These are phyloP conservation scores for Oxyruncus cristatus DNA, from an alignment of 2,113 vertebrate genomes.

Conservation along the genomic window DNA sequence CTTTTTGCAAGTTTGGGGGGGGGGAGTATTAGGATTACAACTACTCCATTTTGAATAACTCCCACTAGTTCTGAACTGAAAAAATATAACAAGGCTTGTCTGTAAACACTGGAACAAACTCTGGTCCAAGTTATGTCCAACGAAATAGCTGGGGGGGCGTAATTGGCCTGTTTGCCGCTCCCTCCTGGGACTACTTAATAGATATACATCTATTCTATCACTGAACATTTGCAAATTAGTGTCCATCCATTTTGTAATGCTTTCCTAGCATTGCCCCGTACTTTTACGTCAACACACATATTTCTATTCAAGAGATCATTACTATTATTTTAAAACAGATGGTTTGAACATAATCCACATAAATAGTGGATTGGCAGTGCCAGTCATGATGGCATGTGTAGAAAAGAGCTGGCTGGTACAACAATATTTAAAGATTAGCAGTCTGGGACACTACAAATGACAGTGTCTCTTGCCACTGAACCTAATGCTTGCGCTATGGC, in stretches of 20 bases:
- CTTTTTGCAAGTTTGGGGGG: not conserved
- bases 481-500: constrained; percentile 23
- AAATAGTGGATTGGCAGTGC: constrained; percentile 72
- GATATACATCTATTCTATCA: not conserved
- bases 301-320: constrained; percentile 67
- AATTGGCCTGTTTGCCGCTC: not conserved
- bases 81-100: constrained; percentile 7
- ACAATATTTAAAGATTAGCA: constrained; percentile 68
- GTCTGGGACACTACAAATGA: constrained; percentile 66
- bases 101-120: not conserved
- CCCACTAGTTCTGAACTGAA: not conserved
- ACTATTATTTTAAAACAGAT: constrained; percentile 71
- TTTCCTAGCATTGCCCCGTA: constrained; percentile 4
- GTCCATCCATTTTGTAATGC: constrained; percentile 3
- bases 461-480: constrained; percentile 58
- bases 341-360: constrained; percentile 72
- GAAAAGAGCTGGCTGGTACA: constrained; percentile 64
- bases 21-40: not conserved
- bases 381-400: constrained; percentile 67
- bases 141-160: not conserved
- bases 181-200: not conserved
- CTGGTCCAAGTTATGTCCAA: not conserved
- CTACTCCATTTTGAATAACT: not conserved
- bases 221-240: not conserved
- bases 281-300: constrained; percentile 36